Evolutionary conservation across 2,113 vertebrate genomes (phyloP), one percentile per base, ranked within the genome.

Genomic region (Clarias magur): DNA sequence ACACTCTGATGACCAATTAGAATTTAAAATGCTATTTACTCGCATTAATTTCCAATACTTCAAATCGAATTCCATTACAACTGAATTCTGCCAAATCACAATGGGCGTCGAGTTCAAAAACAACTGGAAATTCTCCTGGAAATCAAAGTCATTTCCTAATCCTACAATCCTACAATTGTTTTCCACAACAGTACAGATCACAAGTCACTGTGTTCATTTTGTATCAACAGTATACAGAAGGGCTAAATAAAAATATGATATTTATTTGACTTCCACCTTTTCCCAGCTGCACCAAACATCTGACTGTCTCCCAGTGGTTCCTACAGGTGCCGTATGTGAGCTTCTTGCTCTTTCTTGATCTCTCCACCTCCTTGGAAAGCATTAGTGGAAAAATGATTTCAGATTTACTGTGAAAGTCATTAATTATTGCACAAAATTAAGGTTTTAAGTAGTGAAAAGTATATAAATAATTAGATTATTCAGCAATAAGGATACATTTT

Each of bases 251-350:
- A 42, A 73, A 38, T 21, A 23, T 21, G 1, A 38, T 75, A 48
- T 75, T 53, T 53, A 76, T n/a, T 54, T 53, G 42, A 4, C 21
- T 23, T 91, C 34, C 4, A 95, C 95, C 95, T 94, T 93, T 95
- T 90, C 95, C 95, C 84, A 95, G 87, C 1, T 91, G 91, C 86
- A 96, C 93, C 86, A 95, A 93, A 82, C 94, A 93, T 89, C 92
- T 93, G 63, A 95, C 76, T 65, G 92, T 95, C 89, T 94, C 94
- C 95, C 95, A 96, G 90, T 95, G 95, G 86, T 93, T 96, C 89
- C 93, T 95, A 84, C 81, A 92, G 73, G 78, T 93, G 90, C 81
- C 93, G 92, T 88, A 84, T 38, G 60, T 63, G 7, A 82, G 90
- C 54, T 79, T 48, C 89, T 92, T 92, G 84, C 87, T 78, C 86